Evolutionary conservation across 2,888 invertebrate genomes (phyloP), one percentile per base, ranked within the genome.

Genomic region (Drosophila quinaria): DNA sequence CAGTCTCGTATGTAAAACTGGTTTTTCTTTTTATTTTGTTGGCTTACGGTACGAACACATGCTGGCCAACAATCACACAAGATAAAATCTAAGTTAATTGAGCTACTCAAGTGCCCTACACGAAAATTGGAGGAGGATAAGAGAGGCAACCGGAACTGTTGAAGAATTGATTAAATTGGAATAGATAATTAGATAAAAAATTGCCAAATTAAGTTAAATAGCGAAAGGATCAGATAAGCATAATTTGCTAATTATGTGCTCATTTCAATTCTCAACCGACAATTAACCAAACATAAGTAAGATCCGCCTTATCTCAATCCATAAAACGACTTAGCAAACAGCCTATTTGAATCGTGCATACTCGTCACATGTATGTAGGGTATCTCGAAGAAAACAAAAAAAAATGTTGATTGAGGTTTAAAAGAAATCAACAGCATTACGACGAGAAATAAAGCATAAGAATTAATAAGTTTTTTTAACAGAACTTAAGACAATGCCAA

Each of bases 381-480:
- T 78, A 78, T 73, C 41, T 58, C 2, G 13, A 15, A 11, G 46
- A 44, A 8, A 54, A 64, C 70, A 60, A 64, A 41, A 22, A 55
- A 46, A 75, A 55, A 17, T 47, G 60, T 52, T 70, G 73, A 85
- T 74, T 79, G 74, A 51, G 59, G 64, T 55, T 64, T 42, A 66
- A 55, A 70, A 66, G 71, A 88, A 68, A 75, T 82, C 83, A 79
- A 86, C 77, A 86, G 63, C 82, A 86, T 74, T 82, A 54, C 54
- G 54, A 25, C 37, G 37, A 50, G 10, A 19, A 87, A 87, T 83
- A 78, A 81, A 80, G 80, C 77, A 70, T 74, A 64, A 81, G 78
- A 87, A 84, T 89, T 84, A 84, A 89, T 84, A 87, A 17, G 81
- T 84, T 81, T 83, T 75, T 74, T 79, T 80, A 87, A 46, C 58